Base-by-base conservation (phyloP, 2,113 vertebrate species). In the Ophiodon elongatus region DNA sequence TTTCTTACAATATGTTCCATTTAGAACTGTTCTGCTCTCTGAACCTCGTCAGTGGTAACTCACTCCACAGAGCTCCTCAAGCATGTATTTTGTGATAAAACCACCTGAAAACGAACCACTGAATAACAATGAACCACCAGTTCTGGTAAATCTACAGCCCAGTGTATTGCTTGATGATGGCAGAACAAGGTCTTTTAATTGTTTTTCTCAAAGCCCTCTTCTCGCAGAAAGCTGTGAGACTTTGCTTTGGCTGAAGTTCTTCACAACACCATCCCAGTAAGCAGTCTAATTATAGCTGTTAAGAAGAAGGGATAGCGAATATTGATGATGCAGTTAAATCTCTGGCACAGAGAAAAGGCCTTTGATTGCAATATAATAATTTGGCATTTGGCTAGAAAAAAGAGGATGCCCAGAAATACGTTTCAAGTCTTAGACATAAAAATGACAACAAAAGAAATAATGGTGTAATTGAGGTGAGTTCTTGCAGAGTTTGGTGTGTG, bases 291-390 rank as follows among this genome's bases (percentile, higher is more conserved):
- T 86, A 85, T 83, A 81, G 83, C 90, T 75, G 83, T 80, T 86
- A 78, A 88, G 62, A 79, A 87, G 84, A 80, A 86, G 79, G 79
- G 85, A 87, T 79, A 72, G 86, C 2, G 73, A 84, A 86, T 89
- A 89, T 87, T 87, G 82, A 85, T 37, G 37, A 84, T 60, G 78
- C 86, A 88, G 88, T 90, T 85, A 90, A 92, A 90, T 91, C 82
- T 72, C 77, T 76, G 88, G 84, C 85, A 90, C 57, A 63, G 83
- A 85, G 78, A 86, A 78, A 66, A 82, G 85, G 74, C 29, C 64
- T 15, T 10, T 78, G 85, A 90, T 91, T 89, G 80, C 81, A 76
- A 83, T 80, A 71, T 69, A 87, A 85, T 85, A 84, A 85, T 91
- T 85, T 89, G 89, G 85, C 47, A 43, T 90, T 89, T 81, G 73